Evolutionary conservation across 2,888 invertebrate species (phyloP).

Genomic region (Tromatobia lineatoria): DNA sequence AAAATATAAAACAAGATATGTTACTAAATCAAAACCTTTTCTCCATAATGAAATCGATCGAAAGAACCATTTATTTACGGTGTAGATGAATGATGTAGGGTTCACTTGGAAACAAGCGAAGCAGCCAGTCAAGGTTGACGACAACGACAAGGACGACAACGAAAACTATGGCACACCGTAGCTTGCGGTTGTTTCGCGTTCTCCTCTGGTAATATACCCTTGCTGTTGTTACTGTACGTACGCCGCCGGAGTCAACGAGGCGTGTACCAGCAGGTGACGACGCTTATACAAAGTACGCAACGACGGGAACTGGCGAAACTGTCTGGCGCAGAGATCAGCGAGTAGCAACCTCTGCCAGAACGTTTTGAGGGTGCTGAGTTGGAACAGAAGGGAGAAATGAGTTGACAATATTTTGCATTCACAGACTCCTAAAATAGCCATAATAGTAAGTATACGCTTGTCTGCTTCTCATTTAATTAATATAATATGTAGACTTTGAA

Average conservation of each 20-base stretch:
- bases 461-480: background rate
- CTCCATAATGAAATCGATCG: background rate
- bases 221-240: slow-evolving; percentile 35
- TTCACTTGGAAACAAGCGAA: slow-evolving; percentile 44
- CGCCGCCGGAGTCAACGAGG: slow-evolving; percentile 73
- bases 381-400: slow-evolving; percentile 25
- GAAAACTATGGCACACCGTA: slow-evolving; percentile 49
- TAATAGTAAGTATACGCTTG: background rate
- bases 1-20: too few species aligned
- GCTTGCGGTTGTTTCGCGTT: slow-evolving; percentile 66
- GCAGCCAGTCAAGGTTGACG: slow-evolving; percentile 40
- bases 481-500: background rate
- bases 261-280: slow-evolving; percentile 79
- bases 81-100: slow-evolving; percentile 20
- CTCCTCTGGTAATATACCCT: slow-evolving; percentile 50
- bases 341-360: slow-evolving; percentile 60
- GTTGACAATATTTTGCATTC: slow-evolving; percentile 37
- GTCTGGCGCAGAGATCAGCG: slow-evolving; percentile 71
- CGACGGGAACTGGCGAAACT: slow-evolving; percentile 73
- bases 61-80: slow-evolving; percentile 12
- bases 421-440: background rate
- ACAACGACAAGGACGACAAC: slow-evolving; percentile 42
- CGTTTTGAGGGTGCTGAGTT: slow-evolving; percentile 32
- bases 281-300: slow-evolving; percentile 75
- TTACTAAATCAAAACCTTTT: too few species aligned